phyloP scores from a whole-genome alignment of 2,888 invertebrate species.

The Dasysyrphus tricinctus region DNA sequence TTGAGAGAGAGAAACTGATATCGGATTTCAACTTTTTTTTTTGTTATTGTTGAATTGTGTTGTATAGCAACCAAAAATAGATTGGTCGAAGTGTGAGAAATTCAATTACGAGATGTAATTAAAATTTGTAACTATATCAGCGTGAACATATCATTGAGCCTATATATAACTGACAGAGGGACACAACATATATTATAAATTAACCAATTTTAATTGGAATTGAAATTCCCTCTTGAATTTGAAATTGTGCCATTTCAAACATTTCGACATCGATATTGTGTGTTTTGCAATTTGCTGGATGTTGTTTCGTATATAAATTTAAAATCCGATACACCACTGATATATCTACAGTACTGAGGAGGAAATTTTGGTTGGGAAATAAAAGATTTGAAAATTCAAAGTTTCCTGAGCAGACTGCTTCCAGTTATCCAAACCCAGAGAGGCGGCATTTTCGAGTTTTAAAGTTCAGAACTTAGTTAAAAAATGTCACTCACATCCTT shows the following conservation, averaged over 20 bases:
- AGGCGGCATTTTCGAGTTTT: too few species aligned
- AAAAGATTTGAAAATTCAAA: background rate
- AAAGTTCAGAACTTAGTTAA: too few species aligned
- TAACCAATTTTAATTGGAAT: slow-evolving; percentile 74
- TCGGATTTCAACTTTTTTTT: slow-evolving; percentile 34
- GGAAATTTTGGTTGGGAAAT: background rate
- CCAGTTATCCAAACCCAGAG: too few species aligned
- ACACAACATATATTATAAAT: slow-evolving; percentile 65
- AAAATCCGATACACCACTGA: background rate
- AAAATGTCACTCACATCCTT: too few species aligned
- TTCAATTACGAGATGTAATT: slow-evolving; percentile 73
- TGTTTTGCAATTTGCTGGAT: slow-evolving; percentile 34
- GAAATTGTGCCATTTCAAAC: slow-evolving; percentile 20
- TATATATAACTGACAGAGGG: background rate
- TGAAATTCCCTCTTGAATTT: slow-evolving; percentile 67
- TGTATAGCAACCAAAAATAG: background rate
- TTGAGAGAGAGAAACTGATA: background rate
- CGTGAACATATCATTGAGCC: slow-evolving; percentile 55
- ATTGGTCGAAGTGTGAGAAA: slow-evolving; percentile 62
- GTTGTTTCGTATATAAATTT: slow-evolving; percentile 46
- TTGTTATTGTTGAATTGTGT: background rate
- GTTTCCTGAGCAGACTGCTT: too few species aligned
- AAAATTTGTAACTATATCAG: slow-evolving; percentile 67
- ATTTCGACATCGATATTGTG: slow-evolving; percentile 26
- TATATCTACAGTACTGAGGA: background rate